phyloP scores from a whole-genome alignment of 2,113 vertebrate species.

The Tragelaphus buxtoni region DNA sequence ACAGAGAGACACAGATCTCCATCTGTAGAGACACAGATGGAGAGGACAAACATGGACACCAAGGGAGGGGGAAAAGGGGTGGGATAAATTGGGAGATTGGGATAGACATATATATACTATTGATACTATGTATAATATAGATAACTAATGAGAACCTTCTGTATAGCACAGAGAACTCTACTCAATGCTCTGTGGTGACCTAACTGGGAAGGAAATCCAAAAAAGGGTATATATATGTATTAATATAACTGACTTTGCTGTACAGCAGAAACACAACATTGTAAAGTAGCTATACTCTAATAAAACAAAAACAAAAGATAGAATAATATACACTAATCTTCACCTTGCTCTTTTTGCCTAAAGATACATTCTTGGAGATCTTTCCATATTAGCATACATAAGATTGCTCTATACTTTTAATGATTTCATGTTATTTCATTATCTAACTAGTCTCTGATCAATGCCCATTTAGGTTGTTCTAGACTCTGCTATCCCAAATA shows the following conservation, averaged over 20 bases:
- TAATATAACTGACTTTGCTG: not conserved
- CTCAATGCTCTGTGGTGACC: not conserved
- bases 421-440: not conserved
- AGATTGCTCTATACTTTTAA: not conserved
- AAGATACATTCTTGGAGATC: not conserved
- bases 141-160: not conserved
- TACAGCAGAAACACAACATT: not conserved
- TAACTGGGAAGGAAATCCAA: not conserved
- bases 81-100: not conserved
- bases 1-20: too few relatives aligned
- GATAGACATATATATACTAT: not conserved
- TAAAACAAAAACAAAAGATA: not conserved
- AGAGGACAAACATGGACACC: not conserved
- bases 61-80: not conserved
- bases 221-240: not conserved
- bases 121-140: not conserved
- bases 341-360: not conserved
- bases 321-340: not conserved
- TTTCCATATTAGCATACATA: not conserved
- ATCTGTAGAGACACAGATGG: not conserved
- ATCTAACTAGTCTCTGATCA: not conserved
- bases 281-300: not conserved
- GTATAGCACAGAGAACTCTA: not conserved
- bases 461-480: not conserved
- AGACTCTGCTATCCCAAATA: slow-evolving; percentile 2